A percentile compares a stretch with the other conserved stretches of the same genome.
Conservation (phyloP, 2,113 vertebrate genomes). For the Hyla sarda region DNA sequence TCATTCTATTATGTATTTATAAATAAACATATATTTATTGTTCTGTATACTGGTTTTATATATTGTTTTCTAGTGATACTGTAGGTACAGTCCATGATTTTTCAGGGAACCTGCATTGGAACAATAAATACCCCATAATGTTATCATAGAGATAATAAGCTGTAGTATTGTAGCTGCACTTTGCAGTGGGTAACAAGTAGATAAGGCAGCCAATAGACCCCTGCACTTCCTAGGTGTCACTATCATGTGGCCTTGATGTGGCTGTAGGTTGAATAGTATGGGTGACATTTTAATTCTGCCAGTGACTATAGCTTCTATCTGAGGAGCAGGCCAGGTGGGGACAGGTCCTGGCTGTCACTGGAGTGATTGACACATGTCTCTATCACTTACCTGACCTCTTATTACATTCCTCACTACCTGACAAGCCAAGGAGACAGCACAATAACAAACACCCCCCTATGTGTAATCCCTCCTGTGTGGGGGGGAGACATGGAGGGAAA, state of each 20-base stretch:
- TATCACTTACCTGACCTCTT: conserved; percentile 48
- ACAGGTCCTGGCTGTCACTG: conserved; percentile 51
- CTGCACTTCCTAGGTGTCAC: conserved; percentile 1
- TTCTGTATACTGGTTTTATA: neutral
- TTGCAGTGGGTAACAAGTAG: neutral
- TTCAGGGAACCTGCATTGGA: neutral
- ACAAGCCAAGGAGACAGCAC: conserved; percentile 43
- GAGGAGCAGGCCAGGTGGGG: conserved; percentile 45
- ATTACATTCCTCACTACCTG: conserved; percentile 28
- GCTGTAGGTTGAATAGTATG: conserved; percentile 48
- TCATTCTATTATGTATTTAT: too few relatives aligned
- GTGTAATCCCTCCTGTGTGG: conserved; percentile 44
- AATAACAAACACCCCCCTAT: conserved; percentile 48
- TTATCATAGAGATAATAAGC: neutral
- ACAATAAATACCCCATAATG: neutral
- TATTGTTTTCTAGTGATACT: neutral
- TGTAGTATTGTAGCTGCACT: neutral
- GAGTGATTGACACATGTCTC: conserved; percentile 62
- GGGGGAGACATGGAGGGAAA: neutral
- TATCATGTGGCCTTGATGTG: conserved; percentile 53
- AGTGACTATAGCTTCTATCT: neutral
- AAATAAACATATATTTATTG: too few relatives aligned
- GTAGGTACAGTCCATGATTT: neutral
- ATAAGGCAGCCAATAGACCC: neutral
- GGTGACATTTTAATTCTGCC: conserved; percentile 58